These are phyloP conservation scores for Hypothenemus hampei DNA, from an alignment of 1,140 invertebrate genomes.

Conservation along the genomic window DNA sequence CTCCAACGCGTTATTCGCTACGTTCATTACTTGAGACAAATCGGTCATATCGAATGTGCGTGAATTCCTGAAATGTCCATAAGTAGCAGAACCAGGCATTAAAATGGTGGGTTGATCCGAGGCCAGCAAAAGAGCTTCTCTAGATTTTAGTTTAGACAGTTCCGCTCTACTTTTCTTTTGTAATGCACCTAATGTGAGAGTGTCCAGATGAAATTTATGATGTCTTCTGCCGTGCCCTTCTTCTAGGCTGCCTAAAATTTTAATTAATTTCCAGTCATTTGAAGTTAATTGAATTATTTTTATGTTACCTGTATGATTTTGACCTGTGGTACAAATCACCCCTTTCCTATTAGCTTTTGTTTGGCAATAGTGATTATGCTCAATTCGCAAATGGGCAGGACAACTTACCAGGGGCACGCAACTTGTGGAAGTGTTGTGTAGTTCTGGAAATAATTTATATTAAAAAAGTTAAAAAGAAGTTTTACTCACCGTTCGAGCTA, in stretches of 20 bases:
- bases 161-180: conserved; percentile 30
- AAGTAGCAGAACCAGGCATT: conserved; percentile 37
- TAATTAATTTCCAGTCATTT: background rate
- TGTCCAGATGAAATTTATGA: conserved; percentile 32
- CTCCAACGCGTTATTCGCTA: conserved; percentile 47
- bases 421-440: background rate
- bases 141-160: conserved; percentile 32
- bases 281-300: background rate
- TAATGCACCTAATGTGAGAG: conserved; percentile 26
- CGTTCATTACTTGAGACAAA: conserved; percentile 43
- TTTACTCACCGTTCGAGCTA: too few relatives aligned
- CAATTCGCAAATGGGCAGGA: conserved; percentile 52
- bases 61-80: conserved; percentile 41
- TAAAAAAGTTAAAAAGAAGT: too few relatives aligned
- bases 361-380: conserved; percentile 49
- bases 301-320: conserved; percentile 51
- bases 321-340: conserved; percentile 56
- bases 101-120: conserved; percentile 31
- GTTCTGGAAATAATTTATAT: background rate
- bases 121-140: conserved; percentile 32
- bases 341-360: conserved; percentile 47
- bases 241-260: background rate
- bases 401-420: conserved; percentile 59
- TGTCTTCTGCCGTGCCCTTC: conserved; percentile 23
- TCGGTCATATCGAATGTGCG: conserved; percentile 41